Evolutionary conservation across 2,113 vertebrate species (phyloP).

Genomic region (Pollimyrus isidori): DNA sequence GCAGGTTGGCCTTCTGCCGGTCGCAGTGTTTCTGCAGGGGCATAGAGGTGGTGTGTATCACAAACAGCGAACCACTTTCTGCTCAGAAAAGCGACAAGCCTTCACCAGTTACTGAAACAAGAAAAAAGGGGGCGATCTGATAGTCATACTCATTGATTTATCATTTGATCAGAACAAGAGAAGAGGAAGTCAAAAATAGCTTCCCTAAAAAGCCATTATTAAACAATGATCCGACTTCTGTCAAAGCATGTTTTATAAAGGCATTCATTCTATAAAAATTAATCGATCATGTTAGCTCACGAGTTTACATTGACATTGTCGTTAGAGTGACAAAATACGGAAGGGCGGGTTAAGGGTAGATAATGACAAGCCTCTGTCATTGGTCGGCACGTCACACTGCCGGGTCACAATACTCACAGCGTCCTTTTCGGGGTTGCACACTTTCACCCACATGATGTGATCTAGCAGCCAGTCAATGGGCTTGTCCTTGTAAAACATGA

Average conservation of each 20-base stretch:
- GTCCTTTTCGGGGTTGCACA: conserved; percentile 97
- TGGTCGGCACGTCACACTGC: not conserved
- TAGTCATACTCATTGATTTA: not conserved
- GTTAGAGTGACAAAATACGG: not conserved
- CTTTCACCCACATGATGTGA: conserved; percentile 99
- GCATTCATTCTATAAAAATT: not conserved
- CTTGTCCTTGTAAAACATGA: conserved; percentile 99
- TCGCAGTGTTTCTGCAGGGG: conserved; percentile 88
- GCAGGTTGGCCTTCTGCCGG: conserved; percentile 92
- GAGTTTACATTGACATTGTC: not conserved
- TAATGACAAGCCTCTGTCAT: not conserved
- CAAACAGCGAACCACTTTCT: not conserved
- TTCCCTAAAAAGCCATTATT: not conserved
- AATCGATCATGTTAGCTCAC: not conserved
- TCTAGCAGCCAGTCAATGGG: conserved; percentile 98
- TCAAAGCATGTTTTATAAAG: not conserved
- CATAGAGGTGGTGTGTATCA: not conserved
- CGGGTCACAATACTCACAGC: conserved; percentile 67
- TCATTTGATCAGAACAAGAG: not conserved
- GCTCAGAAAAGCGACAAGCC: not conserved
- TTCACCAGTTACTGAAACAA: not conserved
- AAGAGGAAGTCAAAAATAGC: not conserved
- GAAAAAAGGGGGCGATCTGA: not conserved
- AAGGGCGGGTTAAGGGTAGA: not conserved
- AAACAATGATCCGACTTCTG: not conserved